Evolutionary conservation across 2,888 invertebrate species (phyloP).

Genomic region (Antheraea assamensis): DNA sequence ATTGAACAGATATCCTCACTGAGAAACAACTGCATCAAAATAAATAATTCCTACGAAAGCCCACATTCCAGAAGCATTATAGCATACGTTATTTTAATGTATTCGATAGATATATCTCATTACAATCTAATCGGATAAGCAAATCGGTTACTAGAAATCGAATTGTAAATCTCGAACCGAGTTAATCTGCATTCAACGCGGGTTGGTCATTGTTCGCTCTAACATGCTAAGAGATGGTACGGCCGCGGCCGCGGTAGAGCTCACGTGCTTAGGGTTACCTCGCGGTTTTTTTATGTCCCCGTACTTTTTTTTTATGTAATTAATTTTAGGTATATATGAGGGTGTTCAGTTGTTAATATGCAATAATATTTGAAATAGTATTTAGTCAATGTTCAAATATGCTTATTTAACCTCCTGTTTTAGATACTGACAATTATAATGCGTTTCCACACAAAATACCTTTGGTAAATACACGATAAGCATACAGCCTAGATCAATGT

Average conservation of each 20-base stretch:
- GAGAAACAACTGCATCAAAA: not conserved
- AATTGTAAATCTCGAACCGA: not conserved
- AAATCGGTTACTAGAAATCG: conserved; percentile 6
- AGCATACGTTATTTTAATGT: not conserved
- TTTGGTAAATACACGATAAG: no score
- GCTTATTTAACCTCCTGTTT: no score
- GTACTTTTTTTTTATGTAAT: not conserved
- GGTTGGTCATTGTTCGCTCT: conserved; percentile 5
- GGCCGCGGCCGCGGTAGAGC: not conserved
- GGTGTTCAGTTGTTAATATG: no score
- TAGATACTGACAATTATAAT: no score
- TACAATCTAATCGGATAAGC: conserved; percentile 8
- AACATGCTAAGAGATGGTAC: not conserved
- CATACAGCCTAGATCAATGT: no score
- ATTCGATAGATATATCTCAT: conserved; percentile 1
- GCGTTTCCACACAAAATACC: no score
- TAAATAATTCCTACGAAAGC: not conserved
- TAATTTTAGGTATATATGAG: not conserved
- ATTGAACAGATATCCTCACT: not conserved
- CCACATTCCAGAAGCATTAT: not conserved
- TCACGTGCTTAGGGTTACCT: conserved; percentile 2
- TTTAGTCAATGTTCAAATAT: no score
- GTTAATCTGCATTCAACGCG: not conserved
- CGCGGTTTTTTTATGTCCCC: not conserved
- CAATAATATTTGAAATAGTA: no score